Evolutionary conservation across 2,888 invertebrate genomes (phyloP), one percentile per base, ranked within the genome.

Genomic region (Escarpia spicata): DNA sequence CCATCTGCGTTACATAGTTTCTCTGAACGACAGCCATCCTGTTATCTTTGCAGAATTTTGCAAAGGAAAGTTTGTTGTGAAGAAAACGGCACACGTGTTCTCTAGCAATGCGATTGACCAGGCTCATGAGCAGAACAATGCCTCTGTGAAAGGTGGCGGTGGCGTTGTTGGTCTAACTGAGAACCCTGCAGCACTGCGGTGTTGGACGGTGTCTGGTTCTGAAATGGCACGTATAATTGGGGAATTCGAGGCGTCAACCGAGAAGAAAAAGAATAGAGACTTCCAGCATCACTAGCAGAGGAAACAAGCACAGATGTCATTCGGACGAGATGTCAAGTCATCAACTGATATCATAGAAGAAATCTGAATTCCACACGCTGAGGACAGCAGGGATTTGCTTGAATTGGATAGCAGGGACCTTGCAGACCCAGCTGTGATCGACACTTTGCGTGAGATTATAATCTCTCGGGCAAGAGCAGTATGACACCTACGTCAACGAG

Each of bases 111-210:
- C 94, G 15, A 26, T 94, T 91, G 94, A 94, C 58, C 94, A 94
- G 43, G 93, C 92, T 26, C 94, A 94, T 90, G 94, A 94, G 45
- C 94, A 94, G 60, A 90, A 93, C 31, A 94, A 94, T 92, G 90
- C 93, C 12, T 45, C 75, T 19, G 93, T 93, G 92, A 92, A 93
- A 92, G 94, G 93, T 15, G 92, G 91, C 37, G 93, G 94, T 58
- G 94, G 94, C 12, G 93, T 92, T 60, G 92, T 94, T 4, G 94
- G 93, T 15, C 19, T 93, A 6, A 94, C 94, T 43, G 94, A 93
- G 92, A 94, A 93, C 43, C 92, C 93, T 15, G 44, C 31, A 45
- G 93, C 94, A 10, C 58, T 94, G 0, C 91, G 89, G 37, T 15
- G 92, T 19, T 94, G 94, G 93, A 92, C 93, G 93, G 91, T 93